A percentile compares a stretch with the other conserved stretches of the same genome.
phyloP scores from a whole-genome alignment of 2,888 invertebrate species.

The Lithodes maja region DNA sequence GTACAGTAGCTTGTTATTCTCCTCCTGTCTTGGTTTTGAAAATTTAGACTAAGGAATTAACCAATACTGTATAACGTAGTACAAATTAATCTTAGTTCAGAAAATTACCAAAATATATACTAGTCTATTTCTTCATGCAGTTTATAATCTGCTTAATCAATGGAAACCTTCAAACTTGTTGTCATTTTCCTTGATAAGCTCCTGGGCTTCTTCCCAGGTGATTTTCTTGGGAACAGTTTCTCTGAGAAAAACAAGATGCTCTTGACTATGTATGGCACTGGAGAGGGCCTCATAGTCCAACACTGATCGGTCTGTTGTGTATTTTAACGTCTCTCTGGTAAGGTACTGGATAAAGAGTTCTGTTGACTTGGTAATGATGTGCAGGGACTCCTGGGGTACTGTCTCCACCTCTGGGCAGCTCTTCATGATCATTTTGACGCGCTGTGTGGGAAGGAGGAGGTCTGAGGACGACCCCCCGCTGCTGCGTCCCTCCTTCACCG shows the following conservation, averaged over 20 bases:
- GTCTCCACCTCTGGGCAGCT: constrained; percentile 70
- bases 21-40: too few relatives aligned
- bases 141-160: neutral
- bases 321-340: constrained; percentile 51
- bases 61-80: too few relatives aligned
- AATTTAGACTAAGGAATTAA: too few relatives aligned
- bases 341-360: constrained; percentile 70
- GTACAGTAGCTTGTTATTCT: too few relatives aligned
- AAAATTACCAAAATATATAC: too few relatives aligned
- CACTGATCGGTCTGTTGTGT: neutral
- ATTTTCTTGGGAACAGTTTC: constrained; percentile 68
- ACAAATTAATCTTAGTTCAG: too few relatives aligned
- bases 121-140: too few relatives aligned
- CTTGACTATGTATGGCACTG: constrained; percentile 36
- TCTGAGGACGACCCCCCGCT: constrained; percentile 11
- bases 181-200: constrained; percentile 49
- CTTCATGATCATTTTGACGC: constrained; percentile 71
- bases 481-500: constrained; percentile 25
- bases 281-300: constrained; percentile 64
- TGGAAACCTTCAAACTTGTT: constrained; percentile 56
- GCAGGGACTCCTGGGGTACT: constrained; percentile 67
- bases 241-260: constrained; percentile 66
- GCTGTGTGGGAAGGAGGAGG: constrained; percentile 61
- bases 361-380: constrained; percentile 68
- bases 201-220: constrained; percentile 65